Evolutionary conservation across 2,797 vertebrate species (phyloP).

Genomic region (Sebastes ruberrimus): DNA sequence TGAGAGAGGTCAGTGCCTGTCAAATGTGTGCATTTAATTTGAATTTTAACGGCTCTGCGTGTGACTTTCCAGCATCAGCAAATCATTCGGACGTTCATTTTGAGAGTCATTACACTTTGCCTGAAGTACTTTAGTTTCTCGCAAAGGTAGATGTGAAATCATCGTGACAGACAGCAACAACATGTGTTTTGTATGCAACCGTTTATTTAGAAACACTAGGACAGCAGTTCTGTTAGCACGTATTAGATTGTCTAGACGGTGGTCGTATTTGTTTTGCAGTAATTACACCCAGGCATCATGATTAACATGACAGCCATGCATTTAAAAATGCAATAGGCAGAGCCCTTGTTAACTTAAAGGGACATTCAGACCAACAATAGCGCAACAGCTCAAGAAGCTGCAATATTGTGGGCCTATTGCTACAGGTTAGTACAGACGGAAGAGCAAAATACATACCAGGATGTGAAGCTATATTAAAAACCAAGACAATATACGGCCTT

Average conservation of each 20-base stretch:
- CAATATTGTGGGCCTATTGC: background rate
- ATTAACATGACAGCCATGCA: background rate
- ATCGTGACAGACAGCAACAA: background rate
- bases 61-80: background rate
- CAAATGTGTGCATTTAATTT: slow-evolving; percentile 9
- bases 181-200: background rate
- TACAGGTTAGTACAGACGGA: background rate
- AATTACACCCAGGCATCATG: background rate
- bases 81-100: background rate
- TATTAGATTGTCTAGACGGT: slow-evolving; percentile 1
- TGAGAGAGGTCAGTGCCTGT: background rate
- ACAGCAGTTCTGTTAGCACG: background rate
- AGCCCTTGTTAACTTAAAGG: background rate
- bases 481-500: background rate
- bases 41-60: slow-evolving; percentile 7
- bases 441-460: background rate
- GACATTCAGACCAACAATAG: background rate
- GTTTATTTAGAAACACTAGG: background rate
- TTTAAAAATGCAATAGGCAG: background rate
- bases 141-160: background rate
- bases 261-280: slow-evolving; percentile 1
- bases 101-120: background rate
- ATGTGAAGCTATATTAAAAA: background rate
- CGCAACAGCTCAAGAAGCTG: background rate
- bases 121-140: background rate